Conservation (phyloP, 1,140 invertebrate species). For the Euglossa dilemma region DNA sequence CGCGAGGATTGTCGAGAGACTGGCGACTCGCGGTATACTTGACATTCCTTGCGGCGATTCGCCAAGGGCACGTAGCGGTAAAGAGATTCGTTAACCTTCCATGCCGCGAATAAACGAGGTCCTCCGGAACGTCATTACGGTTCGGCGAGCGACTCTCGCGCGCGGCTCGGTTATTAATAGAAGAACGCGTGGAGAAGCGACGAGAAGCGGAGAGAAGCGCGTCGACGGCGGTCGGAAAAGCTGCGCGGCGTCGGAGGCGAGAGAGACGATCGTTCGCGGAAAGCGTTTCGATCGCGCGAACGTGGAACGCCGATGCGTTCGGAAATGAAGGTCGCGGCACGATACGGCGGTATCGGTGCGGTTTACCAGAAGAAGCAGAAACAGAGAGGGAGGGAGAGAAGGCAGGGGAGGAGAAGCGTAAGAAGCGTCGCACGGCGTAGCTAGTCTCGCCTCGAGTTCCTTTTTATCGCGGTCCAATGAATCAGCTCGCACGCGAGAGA, state of each 20-base stretch:
- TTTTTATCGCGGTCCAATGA: slow-evolving; percentile 68
- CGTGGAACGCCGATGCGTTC: not conserved
- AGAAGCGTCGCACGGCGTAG: not conserved
- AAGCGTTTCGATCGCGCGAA: not conserved
- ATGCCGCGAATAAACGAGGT: slow-evolving; percentile 54
- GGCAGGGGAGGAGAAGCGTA: not conserved
- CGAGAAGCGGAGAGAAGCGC: too few species aligned
- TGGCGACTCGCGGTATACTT: slow-evolving; percentile 29
- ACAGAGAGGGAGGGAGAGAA: too few species aligned
- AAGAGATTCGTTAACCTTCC: slow-evolving; percentile 56
- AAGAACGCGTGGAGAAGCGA: too few species aligned
- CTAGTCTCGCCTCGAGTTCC: slow-evolving; percentile 36
- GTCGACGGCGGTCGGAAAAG: too few species aligned
- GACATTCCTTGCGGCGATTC: slow-evolving; percentile 54
- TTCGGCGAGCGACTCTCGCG: slow-evolving; percentile 23
- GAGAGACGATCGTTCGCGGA: not conserved
- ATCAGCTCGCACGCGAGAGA: slow-evolving; percentile 70
- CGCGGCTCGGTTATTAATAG: slow-evolving; percentile 38
- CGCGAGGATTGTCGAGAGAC: slow-evolving; percentile 41
- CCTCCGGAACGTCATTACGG: slow-evolving; percentile 38
- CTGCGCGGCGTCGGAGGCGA: too few species aligned
- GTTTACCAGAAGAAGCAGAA: too few species aligned
- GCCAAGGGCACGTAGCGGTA: slow-evolving; percentile 62
- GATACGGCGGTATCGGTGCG: too few species aligned
- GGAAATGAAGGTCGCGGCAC: too few species aligned